phyloP scores from a whole-genome alignment of 2,888 invertebrate species.

The Beris chalybata region DNA sequence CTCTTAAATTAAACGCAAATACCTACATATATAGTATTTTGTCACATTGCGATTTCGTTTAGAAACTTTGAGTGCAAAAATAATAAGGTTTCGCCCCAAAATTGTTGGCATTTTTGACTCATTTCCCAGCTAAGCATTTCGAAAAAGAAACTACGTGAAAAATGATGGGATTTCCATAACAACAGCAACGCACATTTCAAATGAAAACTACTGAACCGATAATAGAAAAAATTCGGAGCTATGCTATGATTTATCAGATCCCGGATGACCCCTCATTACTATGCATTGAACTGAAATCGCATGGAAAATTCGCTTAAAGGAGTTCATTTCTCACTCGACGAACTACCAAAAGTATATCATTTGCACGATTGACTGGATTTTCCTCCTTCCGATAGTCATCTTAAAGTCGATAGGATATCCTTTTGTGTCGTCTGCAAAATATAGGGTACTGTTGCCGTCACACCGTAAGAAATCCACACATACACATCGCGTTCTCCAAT shows the following conservation, averaged over 20 bases:
- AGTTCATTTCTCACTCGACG: conserved; percentile 38
- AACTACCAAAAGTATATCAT: conserved; percentile 33
- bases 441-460: not conserved
- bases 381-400: conserved; percentile 26
- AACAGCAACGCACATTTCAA: not conserved
- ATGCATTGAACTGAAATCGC: conserved; percentile 49
- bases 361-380: conserved; percentile 37
- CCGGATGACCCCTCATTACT: conserved; percentile 46
- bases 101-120: too few species aligned
- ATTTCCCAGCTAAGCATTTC: too few species aligned
- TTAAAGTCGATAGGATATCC: conserved; percentile 17
- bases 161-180: too few species aligned
- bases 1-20: too few species aligned
- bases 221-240: conserved; percentile 34
- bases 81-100: too few species aligned
- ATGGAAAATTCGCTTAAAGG: conserved; percentile 46
- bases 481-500: conserved; percentile 2
- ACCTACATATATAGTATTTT: too few species aligned
- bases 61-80: too few species aligned
- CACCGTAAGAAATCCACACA: not conserved
- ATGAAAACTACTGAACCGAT: conserved; percentile 35
- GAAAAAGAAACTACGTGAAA: too few species aligned
- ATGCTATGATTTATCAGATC: conserved; percentile 38
- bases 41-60: too few species aligned
- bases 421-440: conserved; percentile 7